These are phyloP conservation scores for Synanthedon andrenaeformis DNA, from an alignment of 2,888 invertebrate genomes.

Conservation along the genomic window DNA sequence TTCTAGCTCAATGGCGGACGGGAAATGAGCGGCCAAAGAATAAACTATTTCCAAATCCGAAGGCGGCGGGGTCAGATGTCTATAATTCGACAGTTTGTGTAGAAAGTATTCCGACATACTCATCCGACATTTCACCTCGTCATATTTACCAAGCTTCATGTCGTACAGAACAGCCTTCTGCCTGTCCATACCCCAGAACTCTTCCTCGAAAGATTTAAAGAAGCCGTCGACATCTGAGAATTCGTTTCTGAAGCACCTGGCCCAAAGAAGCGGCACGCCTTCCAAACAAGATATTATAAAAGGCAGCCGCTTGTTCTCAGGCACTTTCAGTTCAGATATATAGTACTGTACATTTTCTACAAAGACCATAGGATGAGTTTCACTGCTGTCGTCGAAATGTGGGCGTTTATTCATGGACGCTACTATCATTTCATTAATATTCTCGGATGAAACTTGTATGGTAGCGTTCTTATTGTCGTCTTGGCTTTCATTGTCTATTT, in stretches of 20 bases:
- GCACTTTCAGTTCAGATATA: conserved; percentile 50
- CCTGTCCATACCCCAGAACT: conserved; percentile 58
- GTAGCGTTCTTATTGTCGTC: conserved; percentile 23
- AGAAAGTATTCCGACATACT: conserved; percentile 63
- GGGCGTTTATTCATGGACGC: conserved; percentile 55
- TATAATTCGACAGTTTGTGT: conserved; percentile 59
- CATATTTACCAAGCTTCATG: conserved; percentile 59
- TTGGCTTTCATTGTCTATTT: conserved; percentile 44
- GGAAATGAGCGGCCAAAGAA: conserved; percentile 59
- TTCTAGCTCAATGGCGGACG: conserved; percentile 58
- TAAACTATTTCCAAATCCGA: conserved; percentile 63
- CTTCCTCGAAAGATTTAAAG: conserved; percentile 53
- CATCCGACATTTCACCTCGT: conserved; percentile 38
- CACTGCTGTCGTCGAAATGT: conserved; percentile 53
- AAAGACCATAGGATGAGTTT: conserved; percentile 61
- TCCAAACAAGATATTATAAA: conserved; percentile 60
- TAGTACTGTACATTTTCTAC: conserved; percentile 53
- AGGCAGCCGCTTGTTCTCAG: conserved; percentile 45
- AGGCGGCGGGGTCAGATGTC: conserved; percentile 55
- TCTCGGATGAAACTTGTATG: conserved; percentile 43
- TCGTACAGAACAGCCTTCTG: conserved; percentile 59
- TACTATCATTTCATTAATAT: conserved; percentile 51
- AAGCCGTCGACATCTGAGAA: conserved; percentile 46
- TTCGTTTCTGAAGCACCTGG: conserved; percentile 53
- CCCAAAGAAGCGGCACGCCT: conserved; percentile 60